Evolutionary conservation across 2,113 vertebrate species (phyloP).

Genomic region (Clinocottus analis): DNA sequence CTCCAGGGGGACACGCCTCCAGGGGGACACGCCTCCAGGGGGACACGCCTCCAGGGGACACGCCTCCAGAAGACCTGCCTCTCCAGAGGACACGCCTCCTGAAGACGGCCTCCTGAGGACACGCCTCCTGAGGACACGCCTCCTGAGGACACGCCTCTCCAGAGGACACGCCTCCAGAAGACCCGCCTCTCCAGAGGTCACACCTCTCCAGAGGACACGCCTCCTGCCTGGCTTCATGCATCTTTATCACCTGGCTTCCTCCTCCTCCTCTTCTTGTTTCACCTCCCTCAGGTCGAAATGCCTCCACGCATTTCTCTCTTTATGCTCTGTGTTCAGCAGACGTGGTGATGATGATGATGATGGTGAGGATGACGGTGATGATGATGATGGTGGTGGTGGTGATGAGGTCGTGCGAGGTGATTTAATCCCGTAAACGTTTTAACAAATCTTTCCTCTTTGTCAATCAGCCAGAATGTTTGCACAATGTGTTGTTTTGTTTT

Average conservation of each 20-base stretch:
- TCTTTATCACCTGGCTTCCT: conserved; percentile 33
- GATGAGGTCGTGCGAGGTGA: conserved; percentile 54
- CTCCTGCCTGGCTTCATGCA: conserved; percentile 24
- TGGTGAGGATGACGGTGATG: conserved; percentile 15
- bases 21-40: too few relatives aligned
- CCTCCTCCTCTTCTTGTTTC: conserved; percentile 18
- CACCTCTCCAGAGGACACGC: too few relatives aligned
- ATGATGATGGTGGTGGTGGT: too few relatives aligned
- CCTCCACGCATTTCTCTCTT: conserved; percentile 67
- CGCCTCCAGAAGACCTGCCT: too few relatives aligned
- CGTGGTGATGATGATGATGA: conserved; percentile 67
- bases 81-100: too few relatives aligned
- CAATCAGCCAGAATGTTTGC: conserved; percentile 80
- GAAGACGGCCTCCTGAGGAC: too few relatives aligned
- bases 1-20: too few relatives aligned
- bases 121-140: too few relatives aligned
- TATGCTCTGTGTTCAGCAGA: conserved; percentile 63
- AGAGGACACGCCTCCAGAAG: too few relatives aligned
- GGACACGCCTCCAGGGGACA: too few relatives aligned
- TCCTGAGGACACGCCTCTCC: too few relatives aligned
- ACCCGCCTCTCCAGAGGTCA: too few relatives aligned
- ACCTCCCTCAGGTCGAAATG: conserved; percentile 75
- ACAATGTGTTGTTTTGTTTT: conserved; percentile 60
- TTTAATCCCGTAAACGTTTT: conserved; percentile 49
- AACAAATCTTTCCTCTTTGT: conserved; percentile 43